Evolutionary conservation across 2,797 vertebrate genomes (phyloP).

Genomic region (Cuniculus paca): DNA sequence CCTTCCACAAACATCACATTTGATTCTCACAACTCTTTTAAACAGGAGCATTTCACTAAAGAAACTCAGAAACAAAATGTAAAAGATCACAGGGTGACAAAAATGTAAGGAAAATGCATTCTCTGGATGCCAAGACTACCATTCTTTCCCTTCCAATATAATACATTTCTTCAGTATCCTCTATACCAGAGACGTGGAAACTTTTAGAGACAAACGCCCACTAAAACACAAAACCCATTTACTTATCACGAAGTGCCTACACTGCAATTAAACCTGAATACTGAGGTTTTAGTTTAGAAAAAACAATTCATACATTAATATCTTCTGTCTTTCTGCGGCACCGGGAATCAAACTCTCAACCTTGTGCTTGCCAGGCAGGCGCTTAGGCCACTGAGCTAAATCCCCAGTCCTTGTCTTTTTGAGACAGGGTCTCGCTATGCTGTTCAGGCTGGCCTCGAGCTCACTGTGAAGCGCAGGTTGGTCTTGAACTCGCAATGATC

Average conservation of each 20-base stretch:
- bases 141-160: neutral
- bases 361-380: no score
- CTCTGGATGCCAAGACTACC: neutral
- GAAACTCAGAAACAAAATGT: constrained; percentile 24
- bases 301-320: neutral
- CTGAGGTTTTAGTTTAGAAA: neutral
- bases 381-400: no score
- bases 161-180: neutral
- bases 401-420: no score
- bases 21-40: constrained; percentile 44
- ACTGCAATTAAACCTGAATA: neutral
- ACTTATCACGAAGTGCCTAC: neutral
- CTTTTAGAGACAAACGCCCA: neutral
- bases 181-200: neutral
- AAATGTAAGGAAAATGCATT: neutral
- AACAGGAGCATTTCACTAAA: neutral
- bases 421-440: no score
- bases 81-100: neutral
- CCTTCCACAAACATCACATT: constrained; percentile 14
- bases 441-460: no score
- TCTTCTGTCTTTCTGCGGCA: neutral
- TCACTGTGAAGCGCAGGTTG: no score
- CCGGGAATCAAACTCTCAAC: no score
- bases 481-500: no score
- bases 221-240: neutral